Evolutionary conservation across 64 coral and sea anemone species (phyloP).

Genomic region (Porites australiensis): DNA sequence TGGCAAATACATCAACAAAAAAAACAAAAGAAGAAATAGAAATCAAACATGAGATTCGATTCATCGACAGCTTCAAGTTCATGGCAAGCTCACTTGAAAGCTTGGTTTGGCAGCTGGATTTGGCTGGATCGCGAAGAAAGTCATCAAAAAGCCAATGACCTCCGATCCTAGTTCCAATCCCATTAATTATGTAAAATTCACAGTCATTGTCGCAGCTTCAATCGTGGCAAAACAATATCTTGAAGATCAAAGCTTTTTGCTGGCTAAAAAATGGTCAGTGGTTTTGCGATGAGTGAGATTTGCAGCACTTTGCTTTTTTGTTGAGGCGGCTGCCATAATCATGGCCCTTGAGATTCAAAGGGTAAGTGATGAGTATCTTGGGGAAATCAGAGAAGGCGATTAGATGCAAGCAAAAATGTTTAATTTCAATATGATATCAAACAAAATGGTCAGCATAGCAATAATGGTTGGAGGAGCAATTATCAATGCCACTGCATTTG

Average conservation of each 20-base stretch:
- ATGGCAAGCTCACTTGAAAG: conserved; percentile 8
- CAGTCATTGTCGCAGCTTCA: conserved; percentile 17
- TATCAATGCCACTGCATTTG: conserved; percentile 40
- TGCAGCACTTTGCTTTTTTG: too few relatives aligned
- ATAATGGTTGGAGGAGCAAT: conserved; percentile 37
- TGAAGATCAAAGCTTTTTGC: background rate
- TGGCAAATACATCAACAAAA: conserved; percentile 31
- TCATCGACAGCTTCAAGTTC: conserved; percentile 50
- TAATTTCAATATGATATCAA: too few relatives aligned
- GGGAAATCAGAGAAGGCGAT: too few relatives aligned
- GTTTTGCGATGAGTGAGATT: too few relatives aligned
- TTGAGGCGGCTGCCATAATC: too few relatives aligned
- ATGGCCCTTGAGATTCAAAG: too few relatives aligned
- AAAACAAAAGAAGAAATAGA: conserved; percentile 25
- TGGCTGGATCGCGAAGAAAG: too few relatives aligned
- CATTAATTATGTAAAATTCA: conserved; percentile 32
- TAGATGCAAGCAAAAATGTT: too few relatives aligned
- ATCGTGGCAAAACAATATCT: conserved; percentile 37
- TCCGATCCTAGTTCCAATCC: too few relatives aligned
- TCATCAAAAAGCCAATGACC: too few relatives aligned
- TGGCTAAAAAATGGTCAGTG: conserved; percentile 15
- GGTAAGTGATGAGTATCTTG: too few relatives aligned
- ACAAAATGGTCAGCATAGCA: conserved; percentile 32
- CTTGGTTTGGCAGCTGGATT: conserved; percentile 30
- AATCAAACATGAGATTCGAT: conserved; percentile 24